These are phyloP conservation scores for Myoxocephalus aenaeus DNA, from an alignment of 2,797 vertebrate species.

Conservation along the genomic window DNA sequence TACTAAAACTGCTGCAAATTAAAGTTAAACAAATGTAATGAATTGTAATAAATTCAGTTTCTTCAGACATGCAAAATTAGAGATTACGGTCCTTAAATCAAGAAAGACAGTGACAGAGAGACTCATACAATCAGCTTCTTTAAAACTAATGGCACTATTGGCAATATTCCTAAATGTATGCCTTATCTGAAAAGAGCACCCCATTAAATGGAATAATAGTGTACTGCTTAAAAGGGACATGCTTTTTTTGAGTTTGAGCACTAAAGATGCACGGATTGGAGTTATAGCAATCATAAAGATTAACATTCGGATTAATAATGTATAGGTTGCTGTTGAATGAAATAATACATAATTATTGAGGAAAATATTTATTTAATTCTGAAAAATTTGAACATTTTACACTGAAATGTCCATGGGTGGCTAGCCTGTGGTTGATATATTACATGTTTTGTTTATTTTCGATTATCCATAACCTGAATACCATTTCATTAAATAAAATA, in stretches of 20 bases:
- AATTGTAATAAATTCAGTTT: not conserved
- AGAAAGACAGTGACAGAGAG: too few species aligned
- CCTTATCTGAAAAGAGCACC: not conserved
- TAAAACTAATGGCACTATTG: constrained; percentile 6
- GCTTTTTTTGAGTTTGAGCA: too few species aligned
- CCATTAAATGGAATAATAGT: not conserved
- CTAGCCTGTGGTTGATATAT: not conserved
- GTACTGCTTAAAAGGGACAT: not conserved
- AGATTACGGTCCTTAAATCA: constrained; percentile 1
- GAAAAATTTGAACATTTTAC: not conserved
- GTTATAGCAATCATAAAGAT: not conserved
- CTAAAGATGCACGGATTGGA: too few species aligned
- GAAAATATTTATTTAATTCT: not conserved
- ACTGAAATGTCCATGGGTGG: not conserved
- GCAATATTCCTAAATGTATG: not conserved
- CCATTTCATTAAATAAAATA: constrained; percentile 23
- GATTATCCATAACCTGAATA: constrained; percentile 7
- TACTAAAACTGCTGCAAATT: not conserved
- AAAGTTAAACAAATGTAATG: not conserved
- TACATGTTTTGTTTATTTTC: not conserved
- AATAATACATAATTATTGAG: not conserved
- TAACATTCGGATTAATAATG: not conserved
- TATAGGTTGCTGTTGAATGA: not conserved
- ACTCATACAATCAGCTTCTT: not conserved
- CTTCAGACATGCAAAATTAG: not conserved